Evolutionary conservation across 2,888 invertebrate genomes (phyloP).

Genomic region (Selenia dentaria): DNA sequence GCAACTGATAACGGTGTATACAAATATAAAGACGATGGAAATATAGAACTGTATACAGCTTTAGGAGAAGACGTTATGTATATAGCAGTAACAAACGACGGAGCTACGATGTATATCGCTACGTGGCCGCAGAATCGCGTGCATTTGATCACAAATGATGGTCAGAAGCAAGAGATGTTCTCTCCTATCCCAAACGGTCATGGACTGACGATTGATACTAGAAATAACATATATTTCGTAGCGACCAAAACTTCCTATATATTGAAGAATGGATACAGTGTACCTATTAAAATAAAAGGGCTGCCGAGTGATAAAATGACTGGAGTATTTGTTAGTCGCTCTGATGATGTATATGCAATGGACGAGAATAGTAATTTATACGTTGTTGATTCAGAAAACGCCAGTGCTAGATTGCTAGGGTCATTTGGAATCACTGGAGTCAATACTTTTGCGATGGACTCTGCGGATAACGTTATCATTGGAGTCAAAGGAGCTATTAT

Average conservation of each 20-base stretch:
- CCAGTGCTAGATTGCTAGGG: slow-evolving; percentile 59
- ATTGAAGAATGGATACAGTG: slow-evolving; percentile 51
- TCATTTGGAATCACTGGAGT: slow-evolving; percentile 62
- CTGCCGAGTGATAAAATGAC: slow-evolving; percentile 69
- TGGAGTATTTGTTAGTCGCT: slow-evolving; percentile 66
- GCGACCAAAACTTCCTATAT: slow-evolving; percentile 72
- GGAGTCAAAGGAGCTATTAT: slow-evolving; percentile 65
- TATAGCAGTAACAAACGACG: slow-evolving; percentile 62
- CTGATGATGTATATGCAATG: slow-evolving; percentile 71
- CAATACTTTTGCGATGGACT: slow-evolving; percentile 72
- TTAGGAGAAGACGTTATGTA: slow-evolving; percentile 78
- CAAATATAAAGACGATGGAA: slow-evolving; percentile 67
- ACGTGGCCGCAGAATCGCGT: slow-evolving; percentile 79
- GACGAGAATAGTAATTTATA: slow-evolving; percentile 72
- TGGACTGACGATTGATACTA: slow-evolving; percentile 66
- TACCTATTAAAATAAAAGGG: slow-evolving; percentile 70
- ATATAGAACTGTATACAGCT: slow-evolving; percentile 62
- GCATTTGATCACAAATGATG: slow-evolving; percentile 63
- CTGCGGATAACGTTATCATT: slow-evolving; percentile 67
- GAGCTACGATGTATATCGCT: slow-evolving; percentile 64
- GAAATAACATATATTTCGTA: slow-evolving; percentile 71
- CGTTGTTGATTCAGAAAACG: slow-evolving; percentile 57
- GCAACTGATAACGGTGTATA: slow-evolving; percentile 78
- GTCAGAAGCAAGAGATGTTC: slow-evolving; percentile 62
- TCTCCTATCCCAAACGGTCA: slow-evolving; percentile 70